Evolutionary conservation across 2,797 vertebrate species (phyloP).

Genomic region (Kryptopterus vitreolus): DNA sequence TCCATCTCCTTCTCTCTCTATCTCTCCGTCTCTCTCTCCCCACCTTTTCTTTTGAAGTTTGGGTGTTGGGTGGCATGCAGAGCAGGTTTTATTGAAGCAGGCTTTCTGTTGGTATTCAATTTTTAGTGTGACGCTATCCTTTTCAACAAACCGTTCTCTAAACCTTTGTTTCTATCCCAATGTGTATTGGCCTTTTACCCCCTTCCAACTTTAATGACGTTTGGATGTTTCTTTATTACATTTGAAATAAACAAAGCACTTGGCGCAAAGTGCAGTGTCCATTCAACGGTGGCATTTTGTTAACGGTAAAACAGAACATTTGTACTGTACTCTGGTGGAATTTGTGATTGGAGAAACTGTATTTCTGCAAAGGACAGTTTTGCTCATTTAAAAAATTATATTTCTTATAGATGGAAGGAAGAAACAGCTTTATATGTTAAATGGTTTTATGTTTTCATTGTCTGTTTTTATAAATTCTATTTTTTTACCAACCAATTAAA

Average conservation of each 20-base stretch:
- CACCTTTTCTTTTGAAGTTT: constrained; percentile 25
- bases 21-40: too few relatives aligned
- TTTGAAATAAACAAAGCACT: constrained; percentile 50
- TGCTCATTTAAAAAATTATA: constrained; percentile 10
- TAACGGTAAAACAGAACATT: constrained; percentile 18
- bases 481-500: constrained; percentile 60
- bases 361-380: constrained; percentile 21
- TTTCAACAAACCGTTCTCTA: constrained; percentile 36
- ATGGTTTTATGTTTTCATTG: constrained; percentile 48
- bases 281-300: constrained; percentile 20
- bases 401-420: constrained; percentile 38
- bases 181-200: constrained; percentile 20
- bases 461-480: constrained; percentile 45
- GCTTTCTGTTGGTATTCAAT: constrained; percentile 35
- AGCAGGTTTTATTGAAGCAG: constrained; percentile 26
- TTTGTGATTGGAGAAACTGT: constrained; percentile 9
- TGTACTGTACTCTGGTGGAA: constrained; percentile 17
- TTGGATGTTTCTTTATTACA: constrained; percentile 26
- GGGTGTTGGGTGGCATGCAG: constrained; percentile 17
- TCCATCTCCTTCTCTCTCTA: background rate
- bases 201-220: background rate
- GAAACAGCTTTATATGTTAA: constrained; percentile 52
- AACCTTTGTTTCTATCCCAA: constrained; percentile 28
- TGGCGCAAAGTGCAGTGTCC: constrained; percentile 41
- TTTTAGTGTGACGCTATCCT: constrained; percentile 35